These are phyloP conservation scores for Papilio elwesi DNA, from an alignment of 2,888 invertebrate genomes.

Conservation along the genomic window DNA sequence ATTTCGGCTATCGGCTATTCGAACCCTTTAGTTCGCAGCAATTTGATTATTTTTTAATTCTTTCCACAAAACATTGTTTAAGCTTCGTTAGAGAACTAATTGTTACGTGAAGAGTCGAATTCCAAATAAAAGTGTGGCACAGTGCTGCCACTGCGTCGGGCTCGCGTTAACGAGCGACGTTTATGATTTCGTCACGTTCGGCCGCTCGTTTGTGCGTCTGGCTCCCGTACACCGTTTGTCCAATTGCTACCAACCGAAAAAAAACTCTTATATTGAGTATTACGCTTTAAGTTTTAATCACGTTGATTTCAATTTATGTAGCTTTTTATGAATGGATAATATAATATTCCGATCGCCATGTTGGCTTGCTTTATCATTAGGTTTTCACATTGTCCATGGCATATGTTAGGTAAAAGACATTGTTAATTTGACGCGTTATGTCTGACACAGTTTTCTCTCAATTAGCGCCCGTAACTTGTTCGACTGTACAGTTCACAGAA, in stretches of 20 bases:
- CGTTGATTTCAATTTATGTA: not conserved
- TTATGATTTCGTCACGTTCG: constrained; percentile 33
- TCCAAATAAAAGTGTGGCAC: constrained; percentile 22
- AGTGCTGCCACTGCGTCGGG: not conserved
- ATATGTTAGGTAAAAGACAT: no score
- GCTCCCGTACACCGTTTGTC: constrained; percentile 11
- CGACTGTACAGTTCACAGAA: constrained; percentile 14
- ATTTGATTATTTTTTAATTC: not conserved
- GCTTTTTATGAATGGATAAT: not conserved
- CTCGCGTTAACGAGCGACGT: constrained; percentile 10
- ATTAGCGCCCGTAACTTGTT: not conserved
- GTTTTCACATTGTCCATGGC: no score
- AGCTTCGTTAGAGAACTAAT: constrained; percentile 15
- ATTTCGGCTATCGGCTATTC: no score
- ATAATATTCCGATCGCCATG: not conserved
- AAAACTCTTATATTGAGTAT: constrained; percentile 1
- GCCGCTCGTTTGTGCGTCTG: constrained; percentile 23
- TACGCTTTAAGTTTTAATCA: constrained; percentile 1
- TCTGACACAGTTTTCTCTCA: constrained; percentile 5
- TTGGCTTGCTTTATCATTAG: not conserved
- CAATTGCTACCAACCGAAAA: not conserved
- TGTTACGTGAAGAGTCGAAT: constrained; percentile 10
- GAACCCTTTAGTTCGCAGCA: not conserved
- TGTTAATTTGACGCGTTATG: not conserved
- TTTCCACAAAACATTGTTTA: constrained; percentile 1